Evolutionary conservation across 1,140 invertebrate genomes (phyloP).

Genomic region (Camponotus floridanus): DNA sequence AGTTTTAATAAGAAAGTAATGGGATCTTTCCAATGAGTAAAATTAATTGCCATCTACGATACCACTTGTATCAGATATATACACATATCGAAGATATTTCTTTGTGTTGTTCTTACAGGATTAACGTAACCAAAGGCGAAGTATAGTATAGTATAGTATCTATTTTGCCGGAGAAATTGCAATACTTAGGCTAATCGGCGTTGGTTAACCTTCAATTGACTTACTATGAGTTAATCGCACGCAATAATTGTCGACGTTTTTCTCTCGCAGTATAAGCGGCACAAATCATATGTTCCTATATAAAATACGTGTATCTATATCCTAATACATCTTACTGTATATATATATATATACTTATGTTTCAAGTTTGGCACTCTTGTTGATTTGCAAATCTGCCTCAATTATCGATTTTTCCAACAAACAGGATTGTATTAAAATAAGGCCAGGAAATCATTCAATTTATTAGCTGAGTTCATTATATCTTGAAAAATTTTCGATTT

Average conservation of each 20-base stretch:
- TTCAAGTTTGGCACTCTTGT: conserved; percentile 6
- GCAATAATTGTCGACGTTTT: conserved; percentile 50
- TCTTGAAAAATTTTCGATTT: not conserved
- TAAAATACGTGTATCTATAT: too few relatives aligned
- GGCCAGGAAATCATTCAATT: not conserved
- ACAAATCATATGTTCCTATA: conserved; percentile 35
- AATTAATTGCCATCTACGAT: conserved; percentile 17
- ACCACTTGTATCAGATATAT: not conserved
- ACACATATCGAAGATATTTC: conserved; percentile 29
- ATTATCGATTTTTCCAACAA: conserved; percentile 35
- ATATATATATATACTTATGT: not conserved
- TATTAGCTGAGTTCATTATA: not conserved
- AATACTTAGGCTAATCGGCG: conserved; percentile 43
- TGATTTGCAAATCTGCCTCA: conserved; percentile 31
- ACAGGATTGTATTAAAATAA: conserved; percentile 20
- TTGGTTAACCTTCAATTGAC: conserved; percentile 49
- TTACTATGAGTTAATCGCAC: conserved; percentile 48
- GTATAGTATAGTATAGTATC: not conserved
- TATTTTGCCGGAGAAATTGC: conserved; percentile 34
- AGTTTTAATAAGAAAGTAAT: not conserved
- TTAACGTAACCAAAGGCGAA: conserved; percentile 32
- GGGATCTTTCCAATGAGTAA: conserved; percentile 2
- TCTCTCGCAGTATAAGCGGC: conserved; percentile 14
- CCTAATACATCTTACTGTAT: too few relatives aligned
- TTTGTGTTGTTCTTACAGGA: conserved; percentile 9